phyloP scores from a whole-genome alignment of 2,888 invertebrate genomes.

The Scotopteryx bipunctaria region DNA sequence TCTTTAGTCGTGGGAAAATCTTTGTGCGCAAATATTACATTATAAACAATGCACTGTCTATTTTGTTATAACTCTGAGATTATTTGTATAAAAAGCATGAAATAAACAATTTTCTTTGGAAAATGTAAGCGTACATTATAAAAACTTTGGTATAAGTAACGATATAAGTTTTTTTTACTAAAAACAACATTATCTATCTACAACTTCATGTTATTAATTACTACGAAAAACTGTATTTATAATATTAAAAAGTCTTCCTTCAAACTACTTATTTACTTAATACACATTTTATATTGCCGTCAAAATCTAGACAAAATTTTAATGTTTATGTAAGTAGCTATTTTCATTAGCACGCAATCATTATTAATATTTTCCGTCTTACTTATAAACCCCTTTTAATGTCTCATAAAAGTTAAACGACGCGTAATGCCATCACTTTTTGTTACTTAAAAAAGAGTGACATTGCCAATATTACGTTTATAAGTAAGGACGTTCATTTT shows the following conservation, averaged over 20 bases:
- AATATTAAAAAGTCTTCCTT: constrained; percentile 46
- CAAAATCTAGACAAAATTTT: constrained; percentile 4
- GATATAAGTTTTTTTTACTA: constrained; percentile 13
- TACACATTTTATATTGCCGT: constrained; percentile 4
- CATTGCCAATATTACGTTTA: too few species aligned
- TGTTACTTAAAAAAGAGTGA: too few species aligned
- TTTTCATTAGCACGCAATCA: not conserved
- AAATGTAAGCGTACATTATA: constrained; percentile 25
- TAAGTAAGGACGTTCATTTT: not conserved
- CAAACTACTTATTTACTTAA: constrained; percentile 37
- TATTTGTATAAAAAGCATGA: constrained; percentile 10
- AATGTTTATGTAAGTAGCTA: not conserved
- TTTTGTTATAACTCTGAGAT: not conserved
- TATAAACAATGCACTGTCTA: not conserved
- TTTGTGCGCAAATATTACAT: constrained; percentile 27
- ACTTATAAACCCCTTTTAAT: too few species aligned
- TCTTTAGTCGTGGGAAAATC: too few species aligned
- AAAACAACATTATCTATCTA: constrained; percentile 30
- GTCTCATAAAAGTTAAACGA: too few species aligned
- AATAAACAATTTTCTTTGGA: constrained; percentile 25
- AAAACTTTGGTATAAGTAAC: constrained; percentile 20
- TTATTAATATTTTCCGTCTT: too few species aligned
- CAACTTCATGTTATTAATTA: constrained; percentile 42
- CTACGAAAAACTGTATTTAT: constrained; percentile 46
- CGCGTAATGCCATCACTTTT: too few species aligned